phyloP scores from a whole-genome alignment of 2,113 vertebrate genomes.

The Peromyscus leucopus region DNA sequence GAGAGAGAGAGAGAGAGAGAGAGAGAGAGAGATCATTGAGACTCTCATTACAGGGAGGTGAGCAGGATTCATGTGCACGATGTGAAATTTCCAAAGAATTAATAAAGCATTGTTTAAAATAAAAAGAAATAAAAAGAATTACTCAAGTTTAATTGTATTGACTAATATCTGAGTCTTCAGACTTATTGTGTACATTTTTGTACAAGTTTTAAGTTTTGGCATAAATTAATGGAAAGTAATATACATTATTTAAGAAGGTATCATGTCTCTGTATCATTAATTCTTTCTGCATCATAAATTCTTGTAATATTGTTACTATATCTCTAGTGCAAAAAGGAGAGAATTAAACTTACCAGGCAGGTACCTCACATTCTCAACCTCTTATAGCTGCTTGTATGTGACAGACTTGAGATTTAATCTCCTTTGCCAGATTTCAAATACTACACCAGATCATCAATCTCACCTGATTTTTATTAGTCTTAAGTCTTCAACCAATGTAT shows the following conservation, averaged over 20 bases:
- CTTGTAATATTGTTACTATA: background rate
- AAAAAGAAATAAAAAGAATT: background rate
- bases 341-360: background rate
- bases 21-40: too few species aligned
- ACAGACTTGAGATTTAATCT: background rate
- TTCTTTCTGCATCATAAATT: background rate
- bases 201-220: background rate
- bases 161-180: background rate
- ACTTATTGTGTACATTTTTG: background rate
- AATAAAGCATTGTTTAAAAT: background rate
- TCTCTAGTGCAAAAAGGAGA: background rate
- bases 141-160: background rate
- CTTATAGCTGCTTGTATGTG: rapidly evolving
- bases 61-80: background rate
- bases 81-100: background rate
- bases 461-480: background rate
- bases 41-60: too few species aligned
- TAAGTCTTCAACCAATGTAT: background rate
- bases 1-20: too few species aligned
- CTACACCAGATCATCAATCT: background rate
- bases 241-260: background rate
- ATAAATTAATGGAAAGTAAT: background rate
- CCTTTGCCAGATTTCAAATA: background rate
- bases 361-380: background rate
- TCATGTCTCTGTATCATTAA: background rate